phyloP scores from a whole-genome alignment of 2,888 invertebrate genomes.

The Empis stercorea region DNA sequence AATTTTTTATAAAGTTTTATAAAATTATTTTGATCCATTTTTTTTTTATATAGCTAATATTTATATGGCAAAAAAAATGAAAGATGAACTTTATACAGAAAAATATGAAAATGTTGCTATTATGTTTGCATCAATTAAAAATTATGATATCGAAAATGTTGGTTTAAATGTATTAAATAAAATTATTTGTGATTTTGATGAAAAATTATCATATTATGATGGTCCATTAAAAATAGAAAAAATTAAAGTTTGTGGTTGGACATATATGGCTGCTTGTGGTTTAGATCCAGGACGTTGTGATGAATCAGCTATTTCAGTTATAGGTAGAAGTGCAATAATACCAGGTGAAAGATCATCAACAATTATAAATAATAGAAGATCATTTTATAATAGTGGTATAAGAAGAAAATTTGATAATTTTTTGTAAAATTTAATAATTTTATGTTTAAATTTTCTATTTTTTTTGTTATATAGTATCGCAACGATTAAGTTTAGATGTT shows the following conservation, averaged over 20 bases:
- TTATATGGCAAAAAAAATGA: constrained; percentile 55
- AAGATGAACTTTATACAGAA: constrained; percentile 73
- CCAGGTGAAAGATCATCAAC: constrained; percentile 17
- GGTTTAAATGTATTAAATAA: constrained; percentile 66
- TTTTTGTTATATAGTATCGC: constrained; percentile 33
- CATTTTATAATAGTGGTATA: constrained; percentile 33
- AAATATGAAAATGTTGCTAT: constrained; percentile 82
- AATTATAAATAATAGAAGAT: constrained; percentile 30
- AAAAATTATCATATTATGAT: constrained; percentile 45
- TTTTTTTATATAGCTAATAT: too few species aligned
- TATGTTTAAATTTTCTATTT: too few species aligned
- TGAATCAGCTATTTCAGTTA: constrained; percentile 29
- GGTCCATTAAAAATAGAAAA: constrained; percentile 70
- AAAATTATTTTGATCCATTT: constrained; percentile 16
- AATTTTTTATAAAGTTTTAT: background rate
- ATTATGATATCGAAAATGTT: constrained; percentile 56
- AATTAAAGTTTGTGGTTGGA: constrained; percentile 92
- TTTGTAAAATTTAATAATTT: background rate
- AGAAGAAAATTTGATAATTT: background rate
- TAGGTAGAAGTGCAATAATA: constrained; percentile 17
- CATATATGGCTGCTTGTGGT: constrained; percentile 95
- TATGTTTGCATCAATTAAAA: constrained; percentile 90
- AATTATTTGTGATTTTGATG: constrained; percentile 87
- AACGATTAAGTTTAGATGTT: constrained; percentile 14
- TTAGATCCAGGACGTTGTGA: constrained; percentile 57